These are phyloP conservation scores for Temnothorax unifasciatus DNA, from an alignment of 2,888 invertebrate species.

Conservation along the genomic window DNA sequence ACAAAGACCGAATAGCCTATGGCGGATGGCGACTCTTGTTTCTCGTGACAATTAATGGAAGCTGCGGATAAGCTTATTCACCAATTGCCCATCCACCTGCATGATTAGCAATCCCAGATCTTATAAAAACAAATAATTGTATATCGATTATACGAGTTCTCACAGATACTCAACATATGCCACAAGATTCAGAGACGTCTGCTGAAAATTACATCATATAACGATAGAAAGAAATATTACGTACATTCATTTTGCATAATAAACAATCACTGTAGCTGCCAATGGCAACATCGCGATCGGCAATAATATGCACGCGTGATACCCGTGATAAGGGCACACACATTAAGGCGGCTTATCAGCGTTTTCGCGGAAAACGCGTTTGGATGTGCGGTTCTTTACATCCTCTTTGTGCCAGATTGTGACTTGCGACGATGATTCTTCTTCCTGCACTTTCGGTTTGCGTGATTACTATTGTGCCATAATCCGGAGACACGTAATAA, in stretches of 20 bases:
- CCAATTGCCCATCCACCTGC: neutral
- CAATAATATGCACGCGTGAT: neutral
- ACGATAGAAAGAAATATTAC: neutral
- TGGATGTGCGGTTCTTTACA: conserved; percentile 16
- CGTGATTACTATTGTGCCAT: neutral
- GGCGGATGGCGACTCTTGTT: neutral
- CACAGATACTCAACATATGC: neutral
- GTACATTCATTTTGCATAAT: conserved; percentile 1
- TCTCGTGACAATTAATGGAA: neutral
- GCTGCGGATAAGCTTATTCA: conserved; percentile 4
- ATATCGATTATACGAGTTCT: neutral
- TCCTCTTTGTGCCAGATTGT: conserved; percentile 16
- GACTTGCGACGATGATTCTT: conserved; percentile 21
- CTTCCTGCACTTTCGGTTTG: conserved; percentile 6
- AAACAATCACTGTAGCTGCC: neutral
- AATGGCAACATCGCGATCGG: conserved; percentile 4
- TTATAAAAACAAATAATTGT: conserved; percentile 6
- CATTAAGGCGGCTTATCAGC: conserved; percentile 28
- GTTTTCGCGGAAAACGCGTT: conserved; percentile 37
- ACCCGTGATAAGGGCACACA: conserved; percentile 23
- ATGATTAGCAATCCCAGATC: neutral
- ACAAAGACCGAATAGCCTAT: neutral
- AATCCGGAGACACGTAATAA: neutral
- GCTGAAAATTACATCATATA: neutral
- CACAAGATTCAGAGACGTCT: neutral